These are phyloP conservation scores for Drosophila athabasca DNA, from an alignment of 1,140 invertebrate species.

Conservation along the genomic window DNA sequence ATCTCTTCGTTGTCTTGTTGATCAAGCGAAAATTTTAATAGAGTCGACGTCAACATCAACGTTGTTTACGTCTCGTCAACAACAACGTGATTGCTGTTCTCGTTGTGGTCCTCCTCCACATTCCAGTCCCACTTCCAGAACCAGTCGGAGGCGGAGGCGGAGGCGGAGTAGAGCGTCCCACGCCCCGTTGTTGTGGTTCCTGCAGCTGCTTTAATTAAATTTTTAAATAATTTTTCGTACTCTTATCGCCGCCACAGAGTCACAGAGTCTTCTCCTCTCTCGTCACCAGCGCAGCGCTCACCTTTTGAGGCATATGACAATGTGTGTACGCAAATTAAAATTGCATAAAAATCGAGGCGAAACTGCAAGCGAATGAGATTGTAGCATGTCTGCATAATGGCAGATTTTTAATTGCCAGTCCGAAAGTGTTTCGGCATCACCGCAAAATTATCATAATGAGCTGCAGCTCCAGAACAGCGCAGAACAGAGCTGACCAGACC, in stretches of 20 bases:
- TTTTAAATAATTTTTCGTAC: constrained; percentile 72
- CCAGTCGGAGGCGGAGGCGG: too few species aligned
- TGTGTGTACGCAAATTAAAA: constrained; percentile 78
- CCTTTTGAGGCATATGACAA: constrained; percentile 67
- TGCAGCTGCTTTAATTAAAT: constrained; percentile 76
- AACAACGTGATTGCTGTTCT: constrained; percentile 59
- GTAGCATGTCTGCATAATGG: constrained; percentile 65
- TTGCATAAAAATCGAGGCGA: constrained; percentile 60
- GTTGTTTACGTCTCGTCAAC: constrained; percentile 77
- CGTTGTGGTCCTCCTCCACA: background rate
- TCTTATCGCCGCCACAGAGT: constrained; percentile 7
- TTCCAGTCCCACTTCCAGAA: too few species aligned
- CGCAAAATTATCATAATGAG: constrained; percentile 74
- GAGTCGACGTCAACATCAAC: constrained; percentile 73
- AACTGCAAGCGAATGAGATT: constrained; percentile 54
- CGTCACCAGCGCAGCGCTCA: background rate
- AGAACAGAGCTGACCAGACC: background rate
- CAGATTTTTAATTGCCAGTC: constrained; percentile 77
- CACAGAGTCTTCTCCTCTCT: background rate
- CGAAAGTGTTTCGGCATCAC: constrained; percentile 53
- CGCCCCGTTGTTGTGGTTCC: constrained; percentile 37
- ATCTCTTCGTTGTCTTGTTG: constrained; percentile 59
- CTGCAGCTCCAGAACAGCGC: constrained; percentile 14
- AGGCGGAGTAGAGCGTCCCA: too few species aligned
- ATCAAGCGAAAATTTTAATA: constrained; percentile 78